phyloP scores from a whole-genome alignment of 2,113 vertebrate genomes.

The Ophiodon elongatus region DNA sequence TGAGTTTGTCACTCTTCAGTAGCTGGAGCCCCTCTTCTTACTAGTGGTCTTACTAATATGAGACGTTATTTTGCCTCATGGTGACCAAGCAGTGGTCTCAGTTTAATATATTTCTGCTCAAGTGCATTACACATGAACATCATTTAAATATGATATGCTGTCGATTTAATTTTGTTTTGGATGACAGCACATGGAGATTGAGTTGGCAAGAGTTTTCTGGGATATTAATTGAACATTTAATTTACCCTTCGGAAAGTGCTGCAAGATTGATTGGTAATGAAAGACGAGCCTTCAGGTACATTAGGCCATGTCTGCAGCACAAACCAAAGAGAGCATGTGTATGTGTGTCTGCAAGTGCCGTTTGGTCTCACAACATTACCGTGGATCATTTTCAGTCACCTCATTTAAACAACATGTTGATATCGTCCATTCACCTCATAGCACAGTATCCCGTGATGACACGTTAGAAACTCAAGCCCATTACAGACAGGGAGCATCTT shows the following conservation, averaged over 20 bases:
- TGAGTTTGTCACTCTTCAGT: neutral
- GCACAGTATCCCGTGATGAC: slow-evolving; percentile 1
- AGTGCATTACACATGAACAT: neutral
- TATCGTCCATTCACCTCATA: neutral
- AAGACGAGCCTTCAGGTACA: neutral
- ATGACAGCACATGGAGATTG: neutral
- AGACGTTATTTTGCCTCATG: neutral
- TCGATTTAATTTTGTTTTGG: slow-evolving; percentile 20
- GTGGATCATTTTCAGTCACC: neutral
- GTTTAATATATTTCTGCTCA: neutral
- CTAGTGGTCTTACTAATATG: neutral
- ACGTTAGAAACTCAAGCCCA: neutral
- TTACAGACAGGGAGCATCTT: too few relatives aligned
- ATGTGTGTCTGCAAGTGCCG: neutral
- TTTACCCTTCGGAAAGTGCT: neutral
- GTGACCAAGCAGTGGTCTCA: neutral
- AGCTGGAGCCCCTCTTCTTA: neutral
- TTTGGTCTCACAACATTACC: neutral
- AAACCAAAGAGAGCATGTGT: too few relatives aligned
- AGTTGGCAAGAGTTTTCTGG: neutral
- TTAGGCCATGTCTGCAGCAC: neutral
- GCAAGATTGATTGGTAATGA: neutral
- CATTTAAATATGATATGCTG: neutral
- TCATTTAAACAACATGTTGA: neutral
- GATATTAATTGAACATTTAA: slow-evolving; percentile 16